Conservation (phyloP, 2,113 vertebrate genomes). For the Rhabdornis inornatus region DNA sequence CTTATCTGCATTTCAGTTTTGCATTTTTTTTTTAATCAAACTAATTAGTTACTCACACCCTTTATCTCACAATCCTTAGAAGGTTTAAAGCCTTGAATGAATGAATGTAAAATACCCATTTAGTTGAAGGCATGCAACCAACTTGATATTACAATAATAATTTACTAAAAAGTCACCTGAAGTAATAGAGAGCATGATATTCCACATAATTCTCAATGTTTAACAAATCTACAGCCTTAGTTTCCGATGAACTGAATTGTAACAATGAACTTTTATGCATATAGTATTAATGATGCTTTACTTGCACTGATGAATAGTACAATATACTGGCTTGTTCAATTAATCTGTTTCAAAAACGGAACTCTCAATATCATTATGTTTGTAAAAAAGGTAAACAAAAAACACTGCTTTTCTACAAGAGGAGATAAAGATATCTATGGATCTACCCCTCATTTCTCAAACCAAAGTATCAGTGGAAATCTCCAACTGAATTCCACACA, state of each 20-base stretch:
- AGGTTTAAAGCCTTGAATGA: neutral
- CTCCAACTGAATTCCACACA: neutral
- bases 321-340: neutral
- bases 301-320: neutral
- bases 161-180: neutral
- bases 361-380: neutral
- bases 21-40: neutral
- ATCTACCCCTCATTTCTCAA: neutral
- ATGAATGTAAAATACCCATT: neutral
- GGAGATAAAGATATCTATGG: rapidly evolving
- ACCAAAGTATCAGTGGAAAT: neutral
- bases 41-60: neutral
- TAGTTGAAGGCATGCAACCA: neutral
- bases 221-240: neutral
- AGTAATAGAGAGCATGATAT: neutral
- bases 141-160: neutral
- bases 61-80: neutral
- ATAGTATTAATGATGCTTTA: neutral
- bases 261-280: neutral
- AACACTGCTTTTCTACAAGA: neutral
- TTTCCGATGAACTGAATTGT: neutral
- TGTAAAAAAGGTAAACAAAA: neutral
- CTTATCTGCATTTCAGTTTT: neutral
- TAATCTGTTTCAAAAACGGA: neutral
- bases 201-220: neutral